A percentile compares a stretch with the other conserved stretches of the same genome.
Evolutionary conservation across 2,797 vertebrate genomes (phyloP).

Genomic region (Pseudomugil tenellus): DNA sequence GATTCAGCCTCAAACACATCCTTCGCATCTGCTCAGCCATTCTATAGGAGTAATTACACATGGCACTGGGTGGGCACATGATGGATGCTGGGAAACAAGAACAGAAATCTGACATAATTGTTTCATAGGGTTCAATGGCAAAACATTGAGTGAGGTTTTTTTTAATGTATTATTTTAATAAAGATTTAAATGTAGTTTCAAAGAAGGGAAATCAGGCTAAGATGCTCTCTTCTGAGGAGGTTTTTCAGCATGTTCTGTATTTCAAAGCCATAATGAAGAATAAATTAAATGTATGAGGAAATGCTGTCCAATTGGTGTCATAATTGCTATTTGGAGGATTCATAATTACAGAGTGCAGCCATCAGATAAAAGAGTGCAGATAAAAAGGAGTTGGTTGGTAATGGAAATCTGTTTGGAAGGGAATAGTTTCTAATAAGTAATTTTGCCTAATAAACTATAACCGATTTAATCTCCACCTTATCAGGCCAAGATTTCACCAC

Average conservation of each 20-base stretch:
- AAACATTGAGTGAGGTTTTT: conserved; percentile 46
- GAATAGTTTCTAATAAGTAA: conserved; percentile 88
- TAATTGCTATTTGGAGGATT: conserved; percentile 81
- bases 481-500: conserved; percentile 93
- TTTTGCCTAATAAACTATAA: conserved; percentile 91
- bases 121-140: conserved; percentile 61
- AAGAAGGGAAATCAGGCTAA: conserved; percentile 45
- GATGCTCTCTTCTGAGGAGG: conserved; percentile 37
- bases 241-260: conserved; percentile 65
- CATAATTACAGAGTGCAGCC: conserved; percentile 82
- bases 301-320: conserved; percentile 79
- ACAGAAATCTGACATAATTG: conserved; percentile 63
- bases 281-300: conserved; percentile 79
- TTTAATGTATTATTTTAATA: conserved; percentile 17
- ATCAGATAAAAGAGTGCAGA: conserved; percentile 83
- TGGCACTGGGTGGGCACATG: conserved; percentile 78
- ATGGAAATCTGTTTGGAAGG: conserved; percentile 88
- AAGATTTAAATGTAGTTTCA: conserved; percentile 34
- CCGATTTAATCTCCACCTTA: conserved; percentile 90
- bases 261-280: conserved; percentile 72
- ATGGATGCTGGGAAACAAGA: conserved; percentile 77
- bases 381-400: conserved; percentile 83
- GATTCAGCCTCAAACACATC: conserved; percentile 73
- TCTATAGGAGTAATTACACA: conserved; percentile 83
- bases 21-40: conserved; percentile 85